These are phyloP conservation scores for Polypterus bichir DNA, from an alignment of 2,113 vertebrate species.

Conservation along the genomic window DNA sequence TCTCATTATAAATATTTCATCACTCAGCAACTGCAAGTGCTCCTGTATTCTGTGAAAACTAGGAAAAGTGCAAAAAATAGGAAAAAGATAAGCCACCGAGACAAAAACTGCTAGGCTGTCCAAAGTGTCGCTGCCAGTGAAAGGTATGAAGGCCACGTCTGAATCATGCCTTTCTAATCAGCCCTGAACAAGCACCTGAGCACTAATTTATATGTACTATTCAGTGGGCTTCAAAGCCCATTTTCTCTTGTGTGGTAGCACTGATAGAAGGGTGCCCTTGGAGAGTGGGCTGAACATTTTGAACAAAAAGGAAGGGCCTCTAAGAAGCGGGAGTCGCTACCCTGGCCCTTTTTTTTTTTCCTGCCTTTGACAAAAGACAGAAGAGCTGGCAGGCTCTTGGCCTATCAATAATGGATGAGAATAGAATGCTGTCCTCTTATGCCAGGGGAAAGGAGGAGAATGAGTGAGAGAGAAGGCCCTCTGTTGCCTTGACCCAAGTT, in stretches of 20 bases:
- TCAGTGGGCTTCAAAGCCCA: conserved; percentile 37
- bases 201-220: conserved; percentile 32
- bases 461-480: conserved; percentile 17
- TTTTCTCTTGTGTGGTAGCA: conserved; percentile 26
- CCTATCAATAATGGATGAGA: conserved; percentile 64
- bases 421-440: conserved; percentile 41
- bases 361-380: conserved; percentile 42
- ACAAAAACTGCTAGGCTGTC: conserved; percentile 19
- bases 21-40: conserved; percentile 69
- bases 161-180: conserved; percentile 42
- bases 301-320: conserved; percentile 45
- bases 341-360: conserved; percentile 32
- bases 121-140: conserved; percentile 31
- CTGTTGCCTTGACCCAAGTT: conserved; percentile 23
- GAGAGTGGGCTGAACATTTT: conserved; percentile 40
- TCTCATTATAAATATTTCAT: conserved; percentile 90
- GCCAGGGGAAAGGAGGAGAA: conserved; percentile 29
- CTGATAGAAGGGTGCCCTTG: conserved; percentile 39
- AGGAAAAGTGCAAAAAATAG: conserved; percentile 41
- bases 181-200: conserved; percentile 35
- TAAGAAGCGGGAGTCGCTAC: conserved; percentile 42
- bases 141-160: conserved; percentile 42
- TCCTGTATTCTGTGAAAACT: conserved; percentile 66
- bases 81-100: conserved; percentile 24
- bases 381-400: conserved; percentile 48